These are phyloP conservation scores for Labeo calbasu DNA, from an alignment of 2,797 vertebrate species.

Conservation along the genomic window DNA sequence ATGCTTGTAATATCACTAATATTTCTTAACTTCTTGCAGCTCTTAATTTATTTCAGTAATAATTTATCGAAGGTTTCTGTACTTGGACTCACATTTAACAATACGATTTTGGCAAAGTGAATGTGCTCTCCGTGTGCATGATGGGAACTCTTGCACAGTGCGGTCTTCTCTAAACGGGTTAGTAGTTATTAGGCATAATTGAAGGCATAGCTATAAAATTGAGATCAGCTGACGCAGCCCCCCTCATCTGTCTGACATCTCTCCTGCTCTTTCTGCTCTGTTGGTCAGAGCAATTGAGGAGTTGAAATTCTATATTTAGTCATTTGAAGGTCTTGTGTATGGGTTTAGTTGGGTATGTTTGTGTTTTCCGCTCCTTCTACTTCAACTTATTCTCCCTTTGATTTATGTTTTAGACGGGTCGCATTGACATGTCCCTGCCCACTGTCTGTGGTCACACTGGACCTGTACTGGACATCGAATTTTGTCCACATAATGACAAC, in stretches of 20 bases:
- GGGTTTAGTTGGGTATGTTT: background rate
- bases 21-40: no score
- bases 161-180: conserved; percentile 61
- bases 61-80: background rate
- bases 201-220: conserved; percentile 61
- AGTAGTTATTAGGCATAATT: conserved; percentile 61
- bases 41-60: background rate
- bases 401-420: conserved; percentile 79
- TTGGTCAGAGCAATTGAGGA: background rate
- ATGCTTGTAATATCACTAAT: background rate
- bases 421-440: conserved; percentile 88
- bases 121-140: conserved; percentile 11
- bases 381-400: conserved; percentile 33
- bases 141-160: conserved; percentile 34
- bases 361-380: background rate
- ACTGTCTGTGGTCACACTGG: conserved; percentile 90
- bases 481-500: conserved; percentile 92
- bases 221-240: conserved; percentile 65
- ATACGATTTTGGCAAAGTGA: conserved; percentile 1
- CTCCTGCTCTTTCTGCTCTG: conserved; percentile 5
- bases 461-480: conserved; percentile 89
- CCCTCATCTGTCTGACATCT: conserved; percentile 26
- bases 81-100: background rate
- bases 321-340: background rate
- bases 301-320: conserved; percentile 18